These are phyloP conservation scores for Micrastur ruficollis DNA, from an alignment of 2,797 vertebrate genomes.

Conservation along the genomic window DNA sequence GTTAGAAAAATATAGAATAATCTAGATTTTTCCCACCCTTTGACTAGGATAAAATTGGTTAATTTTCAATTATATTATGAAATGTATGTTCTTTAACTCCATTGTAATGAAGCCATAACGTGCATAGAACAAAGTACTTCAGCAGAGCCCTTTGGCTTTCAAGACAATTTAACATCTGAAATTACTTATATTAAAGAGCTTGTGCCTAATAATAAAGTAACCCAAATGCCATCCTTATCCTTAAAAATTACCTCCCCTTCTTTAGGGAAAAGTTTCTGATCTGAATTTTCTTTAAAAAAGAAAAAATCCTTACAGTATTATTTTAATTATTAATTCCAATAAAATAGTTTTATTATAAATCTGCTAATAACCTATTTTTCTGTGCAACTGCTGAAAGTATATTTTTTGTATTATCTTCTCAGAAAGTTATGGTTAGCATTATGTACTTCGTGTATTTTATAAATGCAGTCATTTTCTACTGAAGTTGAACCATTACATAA, in stretches of 20 bases:
- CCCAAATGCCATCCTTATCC: background rate
- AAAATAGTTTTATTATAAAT: background rate
- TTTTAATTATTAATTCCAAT: background rate
- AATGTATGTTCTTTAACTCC: background rate
- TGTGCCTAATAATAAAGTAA: background rate
- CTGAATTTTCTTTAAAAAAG: background rate
- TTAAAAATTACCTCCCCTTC: background rate
- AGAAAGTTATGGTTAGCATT: background rate
- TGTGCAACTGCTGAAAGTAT: background rate
- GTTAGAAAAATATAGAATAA: background rate
- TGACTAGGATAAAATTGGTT: background rate
- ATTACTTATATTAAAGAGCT: background rate
- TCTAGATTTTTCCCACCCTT: background rate
- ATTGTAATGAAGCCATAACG: background rate
- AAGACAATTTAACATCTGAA: background rate
- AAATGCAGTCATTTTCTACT: background rate
- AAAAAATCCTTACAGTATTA: background rate
- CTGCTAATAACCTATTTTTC: background rate
- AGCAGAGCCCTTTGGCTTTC: background rate
- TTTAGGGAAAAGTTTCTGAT: background rate
- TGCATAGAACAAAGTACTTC: background rate
- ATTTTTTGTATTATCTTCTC: background rate
- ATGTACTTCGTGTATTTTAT: background rate
- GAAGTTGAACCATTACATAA: background rate
- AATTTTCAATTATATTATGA: background rate